These are phyloP conservation scores for Natrix natrix DNA, from an alignment of 2,797 vertebrate genomes.

Conservation along the genomic window DNA sequence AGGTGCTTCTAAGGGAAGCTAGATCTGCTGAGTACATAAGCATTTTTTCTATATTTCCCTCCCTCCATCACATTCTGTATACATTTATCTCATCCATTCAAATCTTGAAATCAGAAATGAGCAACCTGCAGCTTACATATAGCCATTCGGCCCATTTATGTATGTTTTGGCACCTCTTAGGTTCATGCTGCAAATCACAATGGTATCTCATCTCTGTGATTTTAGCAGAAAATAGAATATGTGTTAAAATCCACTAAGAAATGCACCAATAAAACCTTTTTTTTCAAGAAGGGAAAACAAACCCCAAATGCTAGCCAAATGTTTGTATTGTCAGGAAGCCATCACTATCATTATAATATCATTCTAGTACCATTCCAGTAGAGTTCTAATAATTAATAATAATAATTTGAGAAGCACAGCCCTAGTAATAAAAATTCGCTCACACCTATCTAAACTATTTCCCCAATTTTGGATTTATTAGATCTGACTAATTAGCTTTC, in stretches of 20 bases:
- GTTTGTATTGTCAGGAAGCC: background rate
- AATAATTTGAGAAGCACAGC: background rate
- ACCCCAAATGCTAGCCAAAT: background rate
- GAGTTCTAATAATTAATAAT: background rate
- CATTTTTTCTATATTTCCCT: background rate
- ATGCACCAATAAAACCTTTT: background rate
- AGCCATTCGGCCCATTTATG: background rate
- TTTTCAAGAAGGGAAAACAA: background rate
- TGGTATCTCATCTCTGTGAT: background rate
- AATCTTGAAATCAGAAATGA: background rate
- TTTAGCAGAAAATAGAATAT: background rate
- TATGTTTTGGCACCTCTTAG: background rate
- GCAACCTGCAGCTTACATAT: background rate
- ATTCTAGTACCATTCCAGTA: background rate
- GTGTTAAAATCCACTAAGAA: background rate
- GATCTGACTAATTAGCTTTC: background rate
- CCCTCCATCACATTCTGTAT: background rate
- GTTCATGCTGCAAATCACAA: background rate
- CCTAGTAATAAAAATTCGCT: background rate
- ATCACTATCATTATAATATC: background rate
- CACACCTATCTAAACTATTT: background rate
- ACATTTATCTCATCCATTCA: background rate
- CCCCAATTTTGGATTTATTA: background rate
- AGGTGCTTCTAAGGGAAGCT: background rate
- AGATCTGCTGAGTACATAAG: background rate